phyloP scores from a whole-genome alignment of 2,113 vertebrate species.

The Falco punctatus region DNA sequence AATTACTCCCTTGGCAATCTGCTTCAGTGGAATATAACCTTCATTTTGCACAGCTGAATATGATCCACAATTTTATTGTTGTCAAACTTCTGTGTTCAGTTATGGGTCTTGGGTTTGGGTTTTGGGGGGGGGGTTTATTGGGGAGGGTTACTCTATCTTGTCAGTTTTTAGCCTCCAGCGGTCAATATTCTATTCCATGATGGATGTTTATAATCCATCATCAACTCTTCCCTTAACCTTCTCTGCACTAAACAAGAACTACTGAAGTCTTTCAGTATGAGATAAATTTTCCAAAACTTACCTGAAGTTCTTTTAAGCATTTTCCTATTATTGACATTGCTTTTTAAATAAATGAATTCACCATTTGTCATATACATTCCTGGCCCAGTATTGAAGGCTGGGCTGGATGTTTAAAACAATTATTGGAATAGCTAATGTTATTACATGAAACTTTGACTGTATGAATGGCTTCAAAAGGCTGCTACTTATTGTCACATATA shows the following conservation, averaged over 20 bases:
- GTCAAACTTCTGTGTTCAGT: not conserved
- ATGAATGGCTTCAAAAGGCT: not conserved
- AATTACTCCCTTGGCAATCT: not conserved
- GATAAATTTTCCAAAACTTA: not conserved
- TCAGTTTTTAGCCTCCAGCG: not conserved
- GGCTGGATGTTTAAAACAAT: not conserved
- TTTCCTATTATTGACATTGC: not conserved
- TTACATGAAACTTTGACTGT: not conserved
- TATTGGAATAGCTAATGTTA: not conserved
- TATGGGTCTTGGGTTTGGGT: not conserved
- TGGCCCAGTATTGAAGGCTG: not conserved
- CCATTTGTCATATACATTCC: not conserved
- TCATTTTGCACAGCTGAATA: not conserved
- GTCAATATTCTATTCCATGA: not conserved
- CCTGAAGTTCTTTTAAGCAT: not conserved
- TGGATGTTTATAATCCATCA: not conserved
- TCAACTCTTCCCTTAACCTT: not conserved
- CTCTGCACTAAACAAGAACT: not conserved
- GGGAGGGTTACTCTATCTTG: not conserved
- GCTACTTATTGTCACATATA: fast-evolving
- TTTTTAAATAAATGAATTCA: not conserved
- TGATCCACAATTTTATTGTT: not conserved
- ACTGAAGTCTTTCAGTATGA: not conserved
- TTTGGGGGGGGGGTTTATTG: too few species aligned
- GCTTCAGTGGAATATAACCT: not conserved